These are phyloP conservation scores for Sinocyclocheilus maitianheensis DNA, from an alignment of 2,113 vertebrate species.

Conservation along the genomic window DNA sequence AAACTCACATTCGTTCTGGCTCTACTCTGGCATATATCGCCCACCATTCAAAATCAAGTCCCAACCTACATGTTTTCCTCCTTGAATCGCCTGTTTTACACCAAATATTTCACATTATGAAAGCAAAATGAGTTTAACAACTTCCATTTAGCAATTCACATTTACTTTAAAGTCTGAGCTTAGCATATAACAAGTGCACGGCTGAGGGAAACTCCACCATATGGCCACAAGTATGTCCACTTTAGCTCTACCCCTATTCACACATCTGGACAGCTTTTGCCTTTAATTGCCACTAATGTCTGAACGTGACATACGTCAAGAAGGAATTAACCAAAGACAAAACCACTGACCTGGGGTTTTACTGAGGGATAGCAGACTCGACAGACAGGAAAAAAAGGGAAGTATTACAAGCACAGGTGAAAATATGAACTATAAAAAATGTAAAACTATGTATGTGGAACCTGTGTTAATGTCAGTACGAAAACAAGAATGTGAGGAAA, in stretches of 20 bases:
- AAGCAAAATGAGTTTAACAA: not conserved
- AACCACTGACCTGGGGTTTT: conserved; percentile 23
- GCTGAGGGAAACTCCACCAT: conserved; percentile 23
- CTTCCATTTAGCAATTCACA: not conserved
- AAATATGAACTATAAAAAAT: not conserved
- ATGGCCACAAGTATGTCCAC: conserved; percentile 25
- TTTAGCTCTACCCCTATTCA: conserved; percentile 35
- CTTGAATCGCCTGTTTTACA: not conserved
- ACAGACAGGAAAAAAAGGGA: too few species aligned
- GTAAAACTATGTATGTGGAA: not conserved
- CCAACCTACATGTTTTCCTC: not conserved
- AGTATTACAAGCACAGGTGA: not conserved
- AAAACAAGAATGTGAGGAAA: not conserved
- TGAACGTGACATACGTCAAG: conserved; percentile 66
- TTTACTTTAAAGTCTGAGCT: not conserved
- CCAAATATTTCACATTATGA: not conserved
- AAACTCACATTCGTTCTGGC: not conserved
- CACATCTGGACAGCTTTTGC: conserved; percentile 72
- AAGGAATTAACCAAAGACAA: conserved; percentile 29
- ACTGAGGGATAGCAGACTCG: not conserved
- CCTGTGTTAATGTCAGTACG: not conserved
- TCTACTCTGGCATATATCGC: not conserved
- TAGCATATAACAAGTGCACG: not conserved
- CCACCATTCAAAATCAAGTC: conserved; percentile 5
- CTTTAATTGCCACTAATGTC: conserved; percentile 74